These are phyloP conservation scores for Drosophila punjabiensis DNA, from an alignment of 1,140 invertebrate species.

Conservation along the genomic window DNA sequence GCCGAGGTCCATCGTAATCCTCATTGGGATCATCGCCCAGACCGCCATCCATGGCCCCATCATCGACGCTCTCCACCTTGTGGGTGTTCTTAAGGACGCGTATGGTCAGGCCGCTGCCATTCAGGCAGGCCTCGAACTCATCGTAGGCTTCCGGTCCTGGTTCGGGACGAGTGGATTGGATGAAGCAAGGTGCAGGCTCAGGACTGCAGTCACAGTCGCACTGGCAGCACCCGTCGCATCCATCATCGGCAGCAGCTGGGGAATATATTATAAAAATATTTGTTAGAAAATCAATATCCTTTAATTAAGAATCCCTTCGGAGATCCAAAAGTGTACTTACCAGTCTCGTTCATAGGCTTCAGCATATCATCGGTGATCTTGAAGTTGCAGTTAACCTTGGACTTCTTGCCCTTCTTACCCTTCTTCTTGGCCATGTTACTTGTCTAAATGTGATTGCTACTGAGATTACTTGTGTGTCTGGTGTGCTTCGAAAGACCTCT, in stretches of 20 bases:
- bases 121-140: slow-evolving; percentile 81
- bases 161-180: slow-evolving; percentile 63
- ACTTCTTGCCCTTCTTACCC: slow-evolving; percentile 70
- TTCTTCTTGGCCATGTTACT: slow-evolving; percentile 64
- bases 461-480: slow-evolving; percentile 2
- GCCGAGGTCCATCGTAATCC: slow-evolving; percentile 10
- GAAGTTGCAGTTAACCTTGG: slow-evolving; percentile 41
- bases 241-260: slow-evolving; percentile 18
- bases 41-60: slow-evolving; percentile 39
- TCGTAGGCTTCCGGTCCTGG: slow-evolving; percentile 81
- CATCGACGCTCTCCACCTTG: slow-evolving; percentile 70
- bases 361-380: slow-evolving; percentile 48
- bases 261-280: not conserved
- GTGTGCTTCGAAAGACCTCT: slow-evolving; percentile 1
- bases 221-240: slow-evolving; percentile 58
- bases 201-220: slow-evolving; percentile 74
- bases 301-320: too few relatives aligned
- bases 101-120: slow-evolving; percentile 80
- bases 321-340: slow-evolving; percentile 7
- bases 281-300: too few relatives aligned
- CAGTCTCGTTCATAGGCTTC: slow-evolving; percentile 30
- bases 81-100: slow-evolving; percentile 82
- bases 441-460: slow-evolving; percentile 9
- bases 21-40: slow-evolving; percentile 55
- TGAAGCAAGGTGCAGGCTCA: slow-evolving; percentile 70